These are phyloP conservation scores for Spheniscus humboldti DNA, from an alignment of 2,797 vertebrate species.

Conservation along the genomic window DNA sequence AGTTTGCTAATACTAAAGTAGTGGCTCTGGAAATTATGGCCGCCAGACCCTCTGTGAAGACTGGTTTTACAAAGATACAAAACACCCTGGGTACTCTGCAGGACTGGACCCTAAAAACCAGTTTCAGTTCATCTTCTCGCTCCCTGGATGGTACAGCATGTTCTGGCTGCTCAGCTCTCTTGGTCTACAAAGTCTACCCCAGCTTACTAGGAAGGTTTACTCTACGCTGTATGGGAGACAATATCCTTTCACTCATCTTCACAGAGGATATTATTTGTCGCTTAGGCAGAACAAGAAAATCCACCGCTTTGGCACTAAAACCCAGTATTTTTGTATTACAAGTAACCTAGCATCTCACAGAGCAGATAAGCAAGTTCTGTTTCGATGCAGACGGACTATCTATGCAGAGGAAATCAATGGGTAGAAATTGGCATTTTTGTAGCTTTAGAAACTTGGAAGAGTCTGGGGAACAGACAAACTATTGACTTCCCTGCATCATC, in stretches of 20 bases:
- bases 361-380: neutral
- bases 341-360: neutral
- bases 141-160: fast-evolving
- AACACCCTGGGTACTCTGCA: fast-evolving
- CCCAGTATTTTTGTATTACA: neutral
- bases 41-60: neutral
- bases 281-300: neutral
- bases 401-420: conserved; percentile 1
- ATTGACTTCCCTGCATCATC: conserved; percentile 19
- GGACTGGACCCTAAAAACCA: neutral
- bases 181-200: neutral
- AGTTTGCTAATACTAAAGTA: neutral
- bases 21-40: neutral
- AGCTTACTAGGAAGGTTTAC: neutral
- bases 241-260: neutral
- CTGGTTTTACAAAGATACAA: neutral
- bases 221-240: fast-evolving
- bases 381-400: neutral
- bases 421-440: neutral
- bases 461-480: neutral
- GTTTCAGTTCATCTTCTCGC: neutral
- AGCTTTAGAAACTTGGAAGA: neutral
- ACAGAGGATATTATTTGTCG: neutral
- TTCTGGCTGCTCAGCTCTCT: neutral
- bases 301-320: neutral